Base-by-base conservation (phyloP, 2,888 invertebrate species). In the Eupithecia vulgata region DNA sequence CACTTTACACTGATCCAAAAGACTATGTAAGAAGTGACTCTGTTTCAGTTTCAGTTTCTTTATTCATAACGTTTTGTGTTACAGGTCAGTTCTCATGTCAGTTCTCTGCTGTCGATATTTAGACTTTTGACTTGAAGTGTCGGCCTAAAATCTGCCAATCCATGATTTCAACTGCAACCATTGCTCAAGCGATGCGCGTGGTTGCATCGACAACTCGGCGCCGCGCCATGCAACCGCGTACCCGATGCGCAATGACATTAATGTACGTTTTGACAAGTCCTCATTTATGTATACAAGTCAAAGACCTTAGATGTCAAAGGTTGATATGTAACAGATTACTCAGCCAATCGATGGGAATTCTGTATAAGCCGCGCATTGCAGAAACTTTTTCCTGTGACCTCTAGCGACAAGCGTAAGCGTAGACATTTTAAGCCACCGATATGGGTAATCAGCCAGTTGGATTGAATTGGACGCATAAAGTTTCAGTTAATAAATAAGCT, bases 181-280 rank as follows among this genome's bases (percentile, higher is more conserved):
- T 90, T 90, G 87, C 86, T 82, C 84, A 88, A 88, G 79, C 78
- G 82, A 75, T 70, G 67, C 76, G 82, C 82, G 78, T 79, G 81
- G 80, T 79, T 80, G 82, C 78, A 78, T 77, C 78, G 74, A 76
- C 72, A 70, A 68, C 61, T 48, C 45, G 78, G 76, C 79, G 79
- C 76, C 75, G 37, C 45, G 77, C 75, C 69, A 15, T 52, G 77
- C 75, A 72, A 34, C 65, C 57, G 59, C 62, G 35, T 40, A n/a
- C 57, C 21, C 68, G 64, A 67, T 64, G 66, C 70, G 68, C 71
- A 48, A 71, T 70, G 65, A 69, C 66, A 52, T 72, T 57, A 62
- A 64, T 73, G 35, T 64, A 37, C 68, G 21, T 68, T 76, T 73
- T 77, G 74, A 73, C 66, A 25, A 65, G 65, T 34, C 48, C 67